A percentile compares a stretch with the other conserved stretches of the same genome.
Evolutionary conservation across 2,888 invertebrate genomes (phyloP).

Genomic region (Meta bourneti): DNA sequence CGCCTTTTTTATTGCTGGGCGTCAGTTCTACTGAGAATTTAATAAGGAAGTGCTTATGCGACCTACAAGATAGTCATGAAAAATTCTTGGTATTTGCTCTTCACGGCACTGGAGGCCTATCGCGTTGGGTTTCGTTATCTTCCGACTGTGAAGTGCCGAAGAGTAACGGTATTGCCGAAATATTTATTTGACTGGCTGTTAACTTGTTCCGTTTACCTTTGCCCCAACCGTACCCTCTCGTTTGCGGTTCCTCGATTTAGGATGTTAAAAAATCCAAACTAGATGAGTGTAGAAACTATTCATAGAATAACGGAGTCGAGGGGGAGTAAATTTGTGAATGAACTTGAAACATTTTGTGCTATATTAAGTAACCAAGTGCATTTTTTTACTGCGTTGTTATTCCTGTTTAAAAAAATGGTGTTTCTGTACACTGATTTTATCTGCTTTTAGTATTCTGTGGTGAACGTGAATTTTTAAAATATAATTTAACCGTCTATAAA

Average conservation of each 20-base stretch:
- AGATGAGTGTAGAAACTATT: slow-evolving; percentile 29
- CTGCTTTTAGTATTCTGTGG: not conserved
- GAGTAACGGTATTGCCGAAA: slow-evolving; percentile 14
- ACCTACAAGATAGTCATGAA: not conserved
- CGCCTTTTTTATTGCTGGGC: not conserved
- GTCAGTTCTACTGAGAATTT: not conserved
- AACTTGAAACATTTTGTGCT: slow-evolving; percentile 26
- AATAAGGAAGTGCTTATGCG: slow-evolving; percentile 24
- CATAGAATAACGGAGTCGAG: slow-evolving; percentile 14
- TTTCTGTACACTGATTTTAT: not conserved
- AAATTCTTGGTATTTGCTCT: not conserved
- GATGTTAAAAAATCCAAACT: slow-evolving; percentile 34
- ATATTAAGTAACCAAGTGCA: not conserved
- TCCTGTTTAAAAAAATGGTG: not conserved
- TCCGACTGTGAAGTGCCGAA: not conserved
- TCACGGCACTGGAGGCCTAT: not conserved
- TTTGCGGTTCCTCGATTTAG: not conserved
- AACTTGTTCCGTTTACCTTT: slow-evolving; percentile 5
- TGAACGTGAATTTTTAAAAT: not conserved
- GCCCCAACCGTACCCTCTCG: not conserved
- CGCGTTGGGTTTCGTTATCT: not conserved
- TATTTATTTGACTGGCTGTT: slow-evolving; percentile 23
- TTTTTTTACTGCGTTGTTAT: not conserved
- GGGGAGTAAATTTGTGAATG: slow-evolving; percentile 62
- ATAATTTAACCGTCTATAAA: not conserved